Percentiles rank a stretch among this genome's conserved stretches.
Conservation (phyloP, 2,888 invertebrate genomes). For the Gastracanthus pulcherrimus region DNA sequence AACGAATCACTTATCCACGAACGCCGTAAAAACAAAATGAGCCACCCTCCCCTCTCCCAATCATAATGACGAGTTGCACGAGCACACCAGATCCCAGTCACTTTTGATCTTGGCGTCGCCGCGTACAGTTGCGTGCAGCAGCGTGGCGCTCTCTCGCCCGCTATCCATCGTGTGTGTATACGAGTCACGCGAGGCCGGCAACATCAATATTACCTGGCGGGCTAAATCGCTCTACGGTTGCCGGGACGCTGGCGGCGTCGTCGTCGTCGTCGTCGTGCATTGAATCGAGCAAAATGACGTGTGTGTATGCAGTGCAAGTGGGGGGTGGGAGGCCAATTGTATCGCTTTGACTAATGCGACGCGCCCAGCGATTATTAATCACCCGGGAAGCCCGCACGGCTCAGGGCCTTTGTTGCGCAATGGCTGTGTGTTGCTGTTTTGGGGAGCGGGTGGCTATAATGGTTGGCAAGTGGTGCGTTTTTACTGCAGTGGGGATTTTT, state of each 20-base stretch:
- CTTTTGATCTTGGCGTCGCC: constrained; percentile 7
- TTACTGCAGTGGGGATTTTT: background rate
- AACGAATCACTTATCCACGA: constrained; percentile 16
- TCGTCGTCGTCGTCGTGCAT: background rate
- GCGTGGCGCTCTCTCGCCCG: too few species aligned
- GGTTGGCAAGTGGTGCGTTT: background rate
- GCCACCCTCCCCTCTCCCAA: background rate
- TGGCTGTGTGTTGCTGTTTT: background rate
- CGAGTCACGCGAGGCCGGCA: constrained; percentile 26
- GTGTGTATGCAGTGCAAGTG: background rate
- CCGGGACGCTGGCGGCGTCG: background rate
- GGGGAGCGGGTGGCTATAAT: background rate
- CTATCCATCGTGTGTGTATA: background rate
- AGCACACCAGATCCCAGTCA: background rate
- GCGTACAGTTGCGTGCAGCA: background rate
- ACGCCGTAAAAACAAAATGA: background rate
- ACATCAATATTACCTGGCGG: constrained; percentile 35
- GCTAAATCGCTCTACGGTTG: constrained; percentile 37
- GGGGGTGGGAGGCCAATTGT: constrained; percentile 36
- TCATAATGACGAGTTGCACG: background rate
- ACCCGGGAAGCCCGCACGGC: constrained; percentile 6
- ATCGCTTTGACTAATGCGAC: constrained; percentile 54
- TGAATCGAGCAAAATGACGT: constrained; percentile 35
- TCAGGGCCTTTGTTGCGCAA: background rate
- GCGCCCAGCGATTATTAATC: constrained; percentile 49